Conservation (phyloP, 2,113 vertebrate species). For the Pollimyrus isidori region DNA sequence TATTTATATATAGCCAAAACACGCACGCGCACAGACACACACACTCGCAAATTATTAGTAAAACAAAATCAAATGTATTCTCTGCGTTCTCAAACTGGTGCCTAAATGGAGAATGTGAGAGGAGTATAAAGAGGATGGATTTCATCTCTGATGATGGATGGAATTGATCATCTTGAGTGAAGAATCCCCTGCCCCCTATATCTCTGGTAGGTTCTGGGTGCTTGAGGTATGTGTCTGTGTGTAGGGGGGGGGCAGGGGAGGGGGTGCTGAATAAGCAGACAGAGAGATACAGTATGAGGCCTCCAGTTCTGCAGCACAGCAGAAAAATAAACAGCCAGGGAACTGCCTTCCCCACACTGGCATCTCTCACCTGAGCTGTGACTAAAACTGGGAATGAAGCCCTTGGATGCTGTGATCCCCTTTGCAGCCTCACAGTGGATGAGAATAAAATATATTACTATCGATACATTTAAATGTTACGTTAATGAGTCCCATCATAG, state of each 20-base stretch:
- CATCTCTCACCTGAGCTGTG: background rate
- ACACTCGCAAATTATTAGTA: background rate
- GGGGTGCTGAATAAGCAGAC: background rate
- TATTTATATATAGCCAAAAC: background rate
- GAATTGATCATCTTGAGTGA: background rate
- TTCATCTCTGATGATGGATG: background rate
- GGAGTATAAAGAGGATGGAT: background rate
- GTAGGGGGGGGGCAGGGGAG: background rate
- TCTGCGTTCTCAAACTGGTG: background rate
- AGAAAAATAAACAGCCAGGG: background rate
- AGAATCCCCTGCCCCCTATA: background rate
- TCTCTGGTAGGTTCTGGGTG: background rate
- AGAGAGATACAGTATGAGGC: background rate
- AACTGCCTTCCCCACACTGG: background rate
- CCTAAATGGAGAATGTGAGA: background rate
- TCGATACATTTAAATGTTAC: background rate
- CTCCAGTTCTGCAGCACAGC: background rate
- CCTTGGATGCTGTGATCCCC: background rate
- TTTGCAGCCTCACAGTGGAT: background rate
- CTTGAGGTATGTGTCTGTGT: background rate
- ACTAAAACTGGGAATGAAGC: background rate
- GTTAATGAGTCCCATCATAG: background rate
- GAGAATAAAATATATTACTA: background rate
- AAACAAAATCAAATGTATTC: background rate
- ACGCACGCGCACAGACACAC: background rate